Evolutionary conservation across 2,888 invertebrate species (phyloP), one percentile per base, ranked within the genome.

Genomic region (Dorcus hopei): DNA sequence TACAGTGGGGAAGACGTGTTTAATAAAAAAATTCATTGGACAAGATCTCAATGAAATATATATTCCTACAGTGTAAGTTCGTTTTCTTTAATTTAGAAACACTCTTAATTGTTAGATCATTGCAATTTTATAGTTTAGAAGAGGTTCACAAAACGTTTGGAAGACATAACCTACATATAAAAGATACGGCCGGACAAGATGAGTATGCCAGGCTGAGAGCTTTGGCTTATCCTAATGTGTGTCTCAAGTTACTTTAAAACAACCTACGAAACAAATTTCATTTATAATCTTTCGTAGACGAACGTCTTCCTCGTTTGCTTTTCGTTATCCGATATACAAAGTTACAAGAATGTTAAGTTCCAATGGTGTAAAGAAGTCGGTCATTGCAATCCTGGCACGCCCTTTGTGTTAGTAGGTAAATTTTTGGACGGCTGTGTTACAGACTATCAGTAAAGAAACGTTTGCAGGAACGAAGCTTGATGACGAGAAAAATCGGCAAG

Each of bases 1-100:
- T 68, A 90, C 91, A 85, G 93, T 93, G 42, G 94, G 94, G 59
- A 94, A 94, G 82, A 94, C 94, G 9, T 94, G 93, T 76, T 82
- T 94, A 73, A 85, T 94, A 62, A 92, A 77, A 47, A 75, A 74
- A 8, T 78, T 76, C 57, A 77, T 92, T 63, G 87, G 87, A 61
- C 74, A 74, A 69, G 85, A 87, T 75, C 94, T 93, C 79, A 74
- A 74, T 69, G 85, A 87, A 75, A 94, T 93, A 79, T 94, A 94
- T 76, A 89, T 92, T 61, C 93, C 93, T 8, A 94, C 94, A 66
- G 93, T 94, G 91, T 91, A 80, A 88, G 89, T 85, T 33, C 6
- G 26, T 33, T 5, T 33, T 33, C 7, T 6, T 6, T 1, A 33
- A 33, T 33, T 7, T 7, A 19, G 3, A 19, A 19, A 19, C 3